Evolutionary conservation across 2,888 invertebrate species (phyloP), one percentile per base, ranked within the genome.

Genomic region (Acleris laterana): DNA sequence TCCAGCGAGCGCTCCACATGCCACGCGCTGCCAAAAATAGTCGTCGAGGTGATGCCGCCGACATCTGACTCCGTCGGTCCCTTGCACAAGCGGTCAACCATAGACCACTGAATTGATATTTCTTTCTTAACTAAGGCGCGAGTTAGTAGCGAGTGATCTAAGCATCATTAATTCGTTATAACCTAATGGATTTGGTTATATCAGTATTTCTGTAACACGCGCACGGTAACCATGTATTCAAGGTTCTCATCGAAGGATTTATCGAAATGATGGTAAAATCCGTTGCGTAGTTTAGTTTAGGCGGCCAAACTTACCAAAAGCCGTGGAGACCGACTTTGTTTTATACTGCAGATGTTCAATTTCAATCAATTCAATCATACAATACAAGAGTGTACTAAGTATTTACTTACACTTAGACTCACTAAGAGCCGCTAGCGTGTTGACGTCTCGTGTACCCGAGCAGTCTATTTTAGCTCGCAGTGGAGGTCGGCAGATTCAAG

Each of bases 1-100:
- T 91, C 89, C 91, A 90, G 90, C 83, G 82, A 84, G 78, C 88
- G 88, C 83, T 83, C 87, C 85, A 85, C 88, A 91, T 91, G 85
- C 89, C 85, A 82, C 84, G 79, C 82, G 84, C 81, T 80, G 80
- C 85, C 87, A 77, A 87, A 92, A 92, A 92, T 91, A 91, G 88
- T 81, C 82, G 69, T 76, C 77, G 76, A 73, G 80, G 74, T 71
- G 77, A 70, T 74, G 77, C 76, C 77, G 76, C 77, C 78, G 88
- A 87, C 79, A 88, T 83, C 74, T 77, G 82, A 88, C 80, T 80
- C 86, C 80, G 73, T 48, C 68, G 68, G 68, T 69, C 71, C 70
- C 55, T 59, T 58, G 50, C 62, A 62, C 38, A 59, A n/a, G 44
- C 22, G n/a, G 32, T 32, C 32, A 52, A 42, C 42, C 32, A 17